These are phyloP conservation scores for Odontocerum albicorne DNA, from an alignment of 2,888 invertebrate genomes.

Conservation along the genomic window DNA sequence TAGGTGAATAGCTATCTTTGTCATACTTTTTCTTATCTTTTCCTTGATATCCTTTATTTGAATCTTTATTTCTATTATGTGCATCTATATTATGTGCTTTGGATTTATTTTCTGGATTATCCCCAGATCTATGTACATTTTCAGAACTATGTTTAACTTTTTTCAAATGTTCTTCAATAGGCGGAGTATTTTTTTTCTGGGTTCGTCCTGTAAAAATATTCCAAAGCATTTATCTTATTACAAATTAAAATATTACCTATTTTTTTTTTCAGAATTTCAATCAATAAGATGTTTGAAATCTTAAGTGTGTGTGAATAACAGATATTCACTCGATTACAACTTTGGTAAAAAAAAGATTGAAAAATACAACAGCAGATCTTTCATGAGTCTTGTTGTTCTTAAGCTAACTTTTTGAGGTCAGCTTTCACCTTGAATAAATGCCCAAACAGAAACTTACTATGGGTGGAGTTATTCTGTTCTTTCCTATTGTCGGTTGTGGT, in stretches of 20 bases:
- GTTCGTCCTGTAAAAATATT: slow-evolving; percentile 32
- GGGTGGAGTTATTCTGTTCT: slow-evolving; percentile 34
- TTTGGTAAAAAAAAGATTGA: no score
- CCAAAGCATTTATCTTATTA: slow-evolving; percentile 26
- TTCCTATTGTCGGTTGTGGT: slow-evolving; percentile 39
- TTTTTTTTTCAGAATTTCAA: neutral
- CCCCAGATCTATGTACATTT: slow-evolving; percentile 21
- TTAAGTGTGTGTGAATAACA: neutral
- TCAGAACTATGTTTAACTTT: slow-evolving; percentile 27
- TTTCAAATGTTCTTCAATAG: slow-evolving; percentile 12
- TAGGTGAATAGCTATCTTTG: slow-evolving; percentile 1
- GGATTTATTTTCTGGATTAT: slow-evolving; percentile 29
- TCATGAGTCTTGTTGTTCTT: no score
- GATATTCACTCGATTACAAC: no score
- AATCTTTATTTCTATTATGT: slow-evolving; percentile 13
- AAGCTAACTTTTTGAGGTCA: slow-evolving; percentile 1
- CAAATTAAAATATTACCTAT: slow-evolving; percentile 1
- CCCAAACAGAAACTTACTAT: slow-evolving; percentile 34
- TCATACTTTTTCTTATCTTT: slow-evolving; percentile 18
- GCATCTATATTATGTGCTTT: slow-evolving; percentile 28
- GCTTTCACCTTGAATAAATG: slow-evolving; percentile 23
- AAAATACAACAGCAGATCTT: no score
- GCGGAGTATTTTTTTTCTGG: slow-evolving; percentile 24
- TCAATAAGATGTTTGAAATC: neutral
- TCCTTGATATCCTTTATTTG: slow-evolving; percentile 16